phyloP scores from a whole-genome alignment of 2,113 vertebrate species.

The Saguinus midas region DNA sequence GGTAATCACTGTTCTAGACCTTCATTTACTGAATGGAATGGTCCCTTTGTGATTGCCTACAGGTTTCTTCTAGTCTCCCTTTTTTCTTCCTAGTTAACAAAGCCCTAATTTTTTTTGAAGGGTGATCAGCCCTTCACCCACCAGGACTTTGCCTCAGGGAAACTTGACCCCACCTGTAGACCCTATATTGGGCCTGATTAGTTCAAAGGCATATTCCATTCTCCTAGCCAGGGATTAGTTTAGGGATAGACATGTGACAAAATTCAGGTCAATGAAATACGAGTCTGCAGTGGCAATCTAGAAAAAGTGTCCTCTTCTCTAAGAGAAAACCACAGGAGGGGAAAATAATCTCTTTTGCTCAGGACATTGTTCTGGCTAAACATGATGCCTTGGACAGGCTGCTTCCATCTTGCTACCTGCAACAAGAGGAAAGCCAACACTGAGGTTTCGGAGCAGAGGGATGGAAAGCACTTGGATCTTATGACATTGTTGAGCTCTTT shows the following conservation, averaged over 20 bases:
- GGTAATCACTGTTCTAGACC: neutral
- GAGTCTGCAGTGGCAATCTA: neutral
- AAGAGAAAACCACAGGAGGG: neutral
- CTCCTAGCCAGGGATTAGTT: neutral
- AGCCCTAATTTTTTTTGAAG: neutral
- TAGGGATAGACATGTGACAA: neutral
- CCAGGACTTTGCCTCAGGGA: neutral
- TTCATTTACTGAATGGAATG: neutral
- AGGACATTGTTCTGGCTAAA: neutral
- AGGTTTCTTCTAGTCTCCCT: neutral
- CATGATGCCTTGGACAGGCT: neutral
- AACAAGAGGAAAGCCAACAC: neutral
- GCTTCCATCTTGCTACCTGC: neutral
- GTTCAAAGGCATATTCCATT: neutral
- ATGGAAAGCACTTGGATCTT: neutral
- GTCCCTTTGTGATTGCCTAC: neutral
- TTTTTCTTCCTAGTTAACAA: neutral
- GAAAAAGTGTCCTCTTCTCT: neutral
- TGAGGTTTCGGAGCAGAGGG: neutral
- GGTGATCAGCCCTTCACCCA: neutral
- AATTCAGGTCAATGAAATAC: constrained; percentile 11
- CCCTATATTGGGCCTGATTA: neutral
- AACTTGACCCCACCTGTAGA: neutral
- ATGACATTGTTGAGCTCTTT: neutral
- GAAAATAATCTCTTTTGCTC: neutral